phyloP scores from a whole-genome alignment of 2,888 invertebrate genomes.

The Cyclophora punctaria region DNA sequence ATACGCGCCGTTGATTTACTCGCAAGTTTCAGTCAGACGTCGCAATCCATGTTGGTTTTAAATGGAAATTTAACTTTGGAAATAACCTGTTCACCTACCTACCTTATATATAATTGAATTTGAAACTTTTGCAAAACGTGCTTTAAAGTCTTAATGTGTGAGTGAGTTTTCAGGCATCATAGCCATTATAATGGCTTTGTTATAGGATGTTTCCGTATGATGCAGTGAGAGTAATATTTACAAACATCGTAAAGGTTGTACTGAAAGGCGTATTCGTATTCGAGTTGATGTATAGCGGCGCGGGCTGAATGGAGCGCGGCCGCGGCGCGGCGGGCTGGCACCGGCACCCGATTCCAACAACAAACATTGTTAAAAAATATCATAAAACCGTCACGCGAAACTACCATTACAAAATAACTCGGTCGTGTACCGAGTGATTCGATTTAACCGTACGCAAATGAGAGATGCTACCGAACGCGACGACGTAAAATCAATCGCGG shows the following conservation, averaged over 20 bases:
- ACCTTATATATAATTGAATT: no score
- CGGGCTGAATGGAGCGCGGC: constrained; percentile 12
- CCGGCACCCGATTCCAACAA: constrained; percentile 13
- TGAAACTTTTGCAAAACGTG: no score
- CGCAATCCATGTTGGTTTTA: no score
- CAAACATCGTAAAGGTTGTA: no score
- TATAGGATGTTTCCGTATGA: no score
- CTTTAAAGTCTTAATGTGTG: no score
- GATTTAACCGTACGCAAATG: constrained; percentile 67
- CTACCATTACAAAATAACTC: constrained; percentile 66
- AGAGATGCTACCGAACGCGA: constrained; percentile 49
- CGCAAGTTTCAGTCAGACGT: not conserved
- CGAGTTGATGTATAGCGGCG: no score
- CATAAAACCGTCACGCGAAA: constrained; percentile 59
- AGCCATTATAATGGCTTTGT: no score
- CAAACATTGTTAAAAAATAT: constrained; percentile 38
- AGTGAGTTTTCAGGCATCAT: no score
- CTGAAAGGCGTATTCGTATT: no score
- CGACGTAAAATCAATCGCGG: constrained; percentile 71
- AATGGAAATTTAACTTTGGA: not conserved
- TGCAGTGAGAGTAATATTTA: no score
- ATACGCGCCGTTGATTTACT: not conserved
- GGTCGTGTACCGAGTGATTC: constrained; percentile 65
- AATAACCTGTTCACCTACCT: no score
- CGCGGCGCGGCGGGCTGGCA: constrained; percentile 13